phyloP scores from a whole-genome alignment of 1,140 invertebrate genomes.

The Anoplophora glabripennis region DNA sequence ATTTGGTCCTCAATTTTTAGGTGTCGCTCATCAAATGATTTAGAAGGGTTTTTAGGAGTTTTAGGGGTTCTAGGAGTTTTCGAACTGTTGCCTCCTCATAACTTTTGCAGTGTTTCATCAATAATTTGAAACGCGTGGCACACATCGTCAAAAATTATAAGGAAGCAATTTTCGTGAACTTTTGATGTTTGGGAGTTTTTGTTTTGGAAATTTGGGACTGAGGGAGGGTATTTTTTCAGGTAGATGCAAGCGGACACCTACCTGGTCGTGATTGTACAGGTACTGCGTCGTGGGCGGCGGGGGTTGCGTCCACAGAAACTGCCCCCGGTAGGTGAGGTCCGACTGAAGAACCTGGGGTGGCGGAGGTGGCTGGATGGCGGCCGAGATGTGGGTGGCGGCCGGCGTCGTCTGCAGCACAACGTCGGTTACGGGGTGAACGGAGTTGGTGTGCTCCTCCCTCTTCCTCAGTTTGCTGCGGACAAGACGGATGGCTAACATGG shows the following conservation, averaged over 20 bases:
- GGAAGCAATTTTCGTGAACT: no score
- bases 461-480: conserved; percentile 83
- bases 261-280: conserved; percentile 77
- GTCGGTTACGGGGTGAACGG: conserved; percentile 60
- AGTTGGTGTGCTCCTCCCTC: conserved; percentile 70
- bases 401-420: conserved; percentile 59
- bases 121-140: no score
- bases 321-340: conserved; percentile 51
- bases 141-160: no score
- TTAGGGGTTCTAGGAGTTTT: no score
- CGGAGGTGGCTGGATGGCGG: conserved; percentile 28
- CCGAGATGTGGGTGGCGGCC: conserved; percentile 27
- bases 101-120: no score
- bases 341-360: conserved; percentile 33
- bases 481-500: conserved; percentile 80
- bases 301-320: conserved; percentile 75
- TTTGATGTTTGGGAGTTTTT: no score
- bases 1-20: no score
- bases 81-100: no score
- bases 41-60: no score
- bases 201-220: not conserved
- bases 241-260: conserved; percentile 48
- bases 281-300: conserved; percentile 68
- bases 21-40: no score
- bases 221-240: not conserved